A percentile compares a stretch with the other conserved stretches of the same genome.
Conservation (phyloP, 2,113 vertebrate species). For the Pandion haliaetus region DNA sequence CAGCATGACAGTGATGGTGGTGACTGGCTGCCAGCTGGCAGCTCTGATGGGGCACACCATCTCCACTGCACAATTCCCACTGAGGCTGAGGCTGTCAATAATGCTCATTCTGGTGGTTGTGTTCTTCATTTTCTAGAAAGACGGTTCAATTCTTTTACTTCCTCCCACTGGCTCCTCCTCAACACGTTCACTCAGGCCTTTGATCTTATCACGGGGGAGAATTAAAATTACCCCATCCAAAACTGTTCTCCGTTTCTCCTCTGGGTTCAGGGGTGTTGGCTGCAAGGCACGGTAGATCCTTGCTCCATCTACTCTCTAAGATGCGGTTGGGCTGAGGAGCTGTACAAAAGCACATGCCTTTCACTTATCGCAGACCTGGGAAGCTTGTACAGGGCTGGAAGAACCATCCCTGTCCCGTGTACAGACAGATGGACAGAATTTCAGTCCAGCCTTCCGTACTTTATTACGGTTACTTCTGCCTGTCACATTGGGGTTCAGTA, state of each 20-base stretch:
- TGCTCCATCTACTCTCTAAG: not conserved
- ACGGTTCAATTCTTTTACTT: not conserved
- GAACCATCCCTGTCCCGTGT: not conserved
- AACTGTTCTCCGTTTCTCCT: not conserved
- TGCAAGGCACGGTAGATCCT: not conserved
- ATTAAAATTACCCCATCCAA: not conserved
- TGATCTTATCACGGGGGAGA: accelerated
- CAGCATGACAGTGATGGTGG: not conserved
- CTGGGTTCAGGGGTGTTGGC: not conserved
- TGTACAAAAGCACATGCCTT: accelerated
- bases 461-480: not conserved
- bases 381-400: not conserved
- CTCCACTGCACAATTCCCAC: not conserved
- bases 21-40: not conserved
- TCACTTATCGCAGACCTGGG: not conserved
- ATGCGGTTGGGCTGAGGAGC: not conserved
- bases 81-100: not conserved
- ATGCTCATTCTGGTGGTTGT: not conserved
- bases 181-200: not conserved
- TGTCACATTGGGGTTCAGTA: not conserved
- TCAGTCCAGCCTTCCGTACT: not conserved
- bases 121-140: not conserved
- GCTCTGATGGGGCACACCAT: not conserved
- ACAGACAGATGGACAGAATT: not conserved
- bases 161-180: not conserved